Base-by-base conservation (phyloP, 2,888 invertebrate species). In the Strigamia crassipes region DNA sequence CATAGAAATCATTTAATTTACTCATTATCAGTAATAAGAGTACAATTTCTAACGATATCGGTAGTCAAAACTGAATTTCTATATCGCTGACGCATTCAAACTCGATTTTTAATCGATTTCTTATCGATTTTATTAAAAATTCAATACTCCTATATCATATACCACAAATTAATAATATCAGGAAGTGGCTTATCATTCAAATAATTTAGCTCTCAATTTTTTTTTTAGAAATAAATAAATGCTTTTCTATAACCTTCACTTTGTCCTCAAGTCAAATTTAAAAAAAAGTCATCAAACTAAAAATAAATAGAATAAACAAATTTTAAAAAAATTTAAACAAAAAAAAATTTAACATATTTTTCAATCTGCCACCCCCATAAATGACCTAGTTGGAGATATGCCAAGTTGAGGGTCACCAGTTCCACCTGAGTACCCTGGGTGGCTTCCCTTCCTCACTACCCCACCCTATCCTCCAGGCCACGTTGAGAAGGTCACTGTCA, bases 391-490 rank as follows among this genome's bases (percentile, higher is more conserved):
- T 73, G 73, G 73, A 23, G 73, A 73, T 27, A 27, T 31, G 73
- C 73, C 73, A 73, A 73, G 73, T 73, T 73, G 73, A 31, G 73
- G 73, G 73, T 73, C 73, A 73, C 73, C 13, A 73, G 73, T 73
- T 73, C 73, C 73, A 73, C 73, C 73, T 73, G 73, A 73, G 73
- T 73, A 73, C 73, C 73, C 73, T 6, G 73, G 73, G 73, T 73
- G 73, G 73, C 73, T 73, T 73, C 73, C 73, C 73, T 73, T 73
- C 73, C 73, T 73, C 73, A 73, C 73, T 73, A 73, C 73, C 73
- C 73, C 73, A 73, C 73, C 73, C 73, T 27, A 73, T 12, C 73
- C 73, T 73, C 27, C 73, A 73, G 73, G 73, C 73, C 73, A 73
- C 73, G 31, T 31, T 31, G 73, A 73, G 73, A 73, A 73, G 73